Conservation (phyloP, 1,140 invertebrate species). For the Drosophila elegans region DNA sequence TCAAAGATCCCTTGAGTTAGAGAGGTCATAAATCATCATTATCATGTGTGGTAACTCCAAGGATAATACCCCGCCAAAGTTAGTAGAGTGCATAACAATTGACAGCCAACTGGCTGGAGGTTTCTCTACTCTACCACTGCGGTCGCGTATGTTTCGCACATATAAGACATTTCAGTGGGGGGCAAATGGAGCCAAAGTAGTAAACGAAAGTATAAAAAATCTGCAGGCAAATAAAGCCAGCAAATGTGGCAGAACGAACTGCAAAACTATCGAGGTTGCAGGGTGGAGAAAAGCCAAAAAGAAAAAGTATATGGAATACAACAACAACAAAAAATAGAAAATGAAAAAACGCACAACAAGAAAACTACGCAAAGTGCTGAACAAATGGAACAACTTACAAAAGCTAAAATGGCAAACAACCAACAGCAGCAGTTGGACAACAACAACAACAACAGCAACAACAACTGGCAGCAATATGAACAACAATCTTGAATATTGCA, state of each 20-base stretch:
- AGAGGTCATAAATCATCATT: conserved; percentile 46
- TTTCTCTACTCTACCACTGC: conserved; percentile 11
- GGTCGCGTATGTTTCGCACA: conserved; percentile 36
- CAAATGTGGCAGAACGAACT: conserved; percentile 71
- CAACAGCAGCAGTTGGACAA: conserved; percentile 36
- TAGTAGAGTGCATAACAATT: conserved; percentile 56
- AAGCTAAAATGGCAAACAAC: conserved; percentile 79
- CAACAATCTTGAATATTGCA: conserved; percentile 81
- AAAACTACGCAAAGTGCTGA: conserved; percentile 77
- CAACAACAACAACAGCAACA: conserved; percentile 26
- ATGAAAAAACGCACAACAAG: conserved; percentile 15
- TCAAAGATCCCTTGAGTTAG: conserved; percentile 19
- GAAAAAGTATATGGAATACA: conserved; percentile 38
- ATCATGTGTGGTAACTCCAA: conserved; percentile 43
- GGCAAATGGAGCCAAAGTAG: conserved; percentile 13
- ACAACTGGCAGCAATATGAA: conserved; percentile 71
- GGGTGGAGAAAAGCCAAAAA: conserved; percentile 36
- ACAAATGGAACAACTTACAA: conserved; percentile 75
- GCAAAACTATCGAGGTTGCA: conserved; percentile 38
- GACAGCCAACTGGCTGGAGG: conserved; percentile 42
- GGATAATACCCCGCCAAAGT: conserved; percentile 47
- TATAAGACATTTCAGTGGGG: conserved; percentile 13
- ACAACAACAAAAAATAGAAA: conserved; percentile 5
- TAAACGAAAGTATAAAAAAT: conserved; percentile 47
- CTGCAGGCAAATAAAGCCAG: conserved; percentile 65